Percentiles rank a stretch among this genome's conserved stretches.
phyloP scores from a whole-genome alignment of 2,888 invertebrate species.

The Dendrolimus houi region DNA sequence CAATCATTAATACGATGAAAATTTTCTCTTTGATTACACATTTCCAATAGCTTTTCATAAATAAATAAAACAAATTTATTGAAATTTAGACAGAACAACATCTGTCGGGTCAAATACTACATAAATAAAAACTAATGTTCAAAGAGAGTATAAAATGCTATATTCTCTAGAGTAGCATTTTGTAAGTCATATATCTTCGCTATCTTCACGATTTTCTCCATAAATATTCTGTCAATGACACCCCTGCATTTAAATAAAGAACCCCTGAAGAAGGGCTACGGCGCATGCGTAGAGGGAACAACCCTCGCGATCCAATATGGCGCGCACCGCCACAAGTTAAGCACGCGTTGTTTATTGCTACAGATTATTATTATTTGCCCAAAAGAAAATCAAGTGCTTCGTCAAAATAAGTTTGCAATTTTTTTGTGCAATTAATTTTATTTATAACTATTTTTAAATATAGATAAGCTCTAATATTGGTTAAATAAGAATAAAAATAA shows the following conservation, averaged over 20 bases:
- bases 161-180: no score
- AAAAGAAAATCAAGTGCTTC: constrained; percentile 22
- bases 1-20: no score
- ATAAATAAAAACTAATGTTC: no score
- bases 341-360: constrained; percentile 55
- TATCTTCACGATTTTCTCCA: background rate
- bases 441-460: constrained; percentile 1
- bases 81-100: no score
- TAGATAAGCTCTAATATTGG: background rate
- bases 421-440: constrained; percentile 10
- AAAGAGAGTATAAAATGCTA: no score
- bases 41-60: no score
- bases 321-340: constrained; percentile 60
- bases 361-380: background rate
- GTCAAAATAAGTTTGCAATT: constrained; percentile 6
- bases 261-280: constrained; percentile 33
- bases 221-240: background rate
- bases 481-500: constrained; percentile 1
- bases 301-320: constrained; percentile 68
- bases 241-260: constrained; percentile 27
- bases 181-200: no score
- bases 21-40: no score
- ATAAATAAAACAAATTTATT: no score
- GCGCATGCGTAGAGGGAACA: constrained; percentile 57
- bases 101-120: no score